Evolutionary conservation across 2,113 vertebrate species (phyloP).

Genomic region (Rhagologus leucostigma): DNA sequence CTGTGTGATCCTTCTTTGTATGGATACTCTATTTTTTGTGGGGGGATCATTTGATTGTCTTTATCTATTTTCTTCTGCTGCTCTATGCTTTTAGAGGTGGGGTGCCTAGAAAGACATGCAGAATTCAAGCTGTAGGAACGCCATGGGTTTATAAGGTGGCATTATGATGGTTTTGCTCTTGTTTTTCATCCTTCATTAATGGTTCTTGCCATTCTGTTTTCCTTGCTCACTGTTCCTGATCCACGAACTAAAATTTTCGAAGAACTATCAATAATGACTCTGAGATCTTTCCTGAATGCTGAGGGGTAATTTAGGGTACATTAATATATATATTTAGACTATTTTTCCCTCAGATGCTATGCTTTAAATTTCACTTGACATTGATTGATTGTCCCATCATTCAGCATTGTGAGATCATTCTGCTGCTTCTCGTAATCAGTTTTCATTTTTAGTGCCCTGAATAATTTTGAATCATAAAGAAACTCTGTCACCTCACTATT

Average conservation of each 20-base stretch:
- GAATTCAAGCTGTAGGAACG: background rate
- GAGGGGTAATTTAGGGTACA: background rate
- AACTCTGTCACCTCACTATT: background rate
- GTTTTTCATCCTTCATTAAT: background rate
- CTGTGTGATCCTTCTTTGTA: background rate
- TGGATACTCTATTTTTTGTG: background rate
- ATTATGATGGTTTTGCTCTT: background rate
- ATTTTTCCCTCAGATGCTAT: background rate
- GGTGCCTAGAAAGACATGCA: background rate
- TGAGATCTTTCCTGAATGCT: background rate
- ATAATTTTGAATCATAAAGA: background rate
- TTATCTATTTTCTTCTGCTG: background rate
- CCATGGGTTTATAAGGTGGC: background rate
- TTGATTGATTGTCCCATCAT: background rate
- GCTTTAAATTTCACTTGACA: background rate
- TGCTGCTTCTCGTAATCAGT: background rate
- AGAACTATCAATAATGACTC: background rate
- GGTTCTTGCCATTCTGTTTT: background rate
- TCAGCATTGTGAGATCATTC: background rate
- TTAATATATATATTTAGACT: background rate
- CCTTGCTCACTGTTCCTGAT: background rate
- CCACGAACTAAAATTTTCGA: background rate
- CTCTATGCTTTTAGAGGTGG: background rate
- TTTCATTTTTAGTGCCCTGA: background rate
- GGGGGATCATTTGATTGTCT: background rate